A percentile compares a stretch with the other conserved stretches of the same genome.
Conservation (phyloP, 2,797 vertebrate genomes). For the Chelmon rostratus region DNA sequence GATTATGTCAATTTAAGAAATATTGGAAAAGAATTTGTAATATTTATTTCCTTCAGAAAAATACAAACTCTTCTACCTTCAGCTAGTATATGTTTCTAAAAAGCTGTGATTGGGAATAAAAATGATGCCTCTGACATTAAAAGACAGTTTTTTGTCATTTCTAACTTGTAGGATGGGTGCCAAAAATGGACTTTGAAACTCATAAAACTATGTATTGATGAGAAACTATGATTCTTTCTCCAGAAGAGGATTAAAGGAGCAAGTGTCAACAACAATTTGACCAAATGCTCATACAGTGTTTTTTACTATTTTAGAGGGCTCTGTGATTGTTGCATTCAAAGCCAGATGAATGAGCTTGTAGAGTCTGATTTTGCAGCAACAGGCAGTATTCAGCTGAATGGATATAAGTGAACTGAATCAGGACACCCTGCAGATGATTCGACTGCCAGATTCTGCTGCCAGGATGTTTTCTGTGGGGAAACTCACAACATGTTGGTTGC, state of each 20-base stretch:
- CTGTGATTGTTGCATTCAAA: slow-evolving; percentile 45
- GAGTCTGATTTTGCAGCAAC: slow-evolving; percentile 29
- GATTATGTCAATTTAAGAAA: not conserved
- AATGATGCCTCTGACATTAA: slow-evolving; percentile 5
- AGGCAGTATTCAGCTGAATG: slow-evolving; percentile 39
- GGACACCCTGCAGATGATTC: slow-evolving; percentile 35
- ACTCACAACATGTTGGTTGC: slow-evolving; percentile 64
- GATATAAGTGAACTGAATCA: slow-evolving; percentile 40
- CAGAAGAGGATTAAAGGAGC: slow-evolving; percentile 29
- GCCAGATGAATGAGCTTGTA: slow-evolving; percentile 43
- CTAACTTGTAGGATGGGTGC: slow-evolving; percentile 7
- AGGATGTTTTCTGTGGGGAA: slow-evolving; percentile 66
- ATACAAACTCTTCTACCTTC: not conserved
- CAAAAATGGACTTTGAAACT: slow-evolving; percentile 30
- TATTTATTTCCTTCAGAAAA: not conserved
- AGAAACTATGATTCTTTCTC: not conserved
- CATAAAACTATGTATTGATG: slow-evolving; percentile 2
- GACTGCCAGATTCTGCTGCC: slow-evolving; percentile 46
- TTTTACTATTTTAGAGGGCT: slow-evolving; percentile 20
- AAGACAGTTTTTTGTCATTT: slow-evolving; percentile 3
- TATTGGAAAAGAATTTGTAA: not conserved
- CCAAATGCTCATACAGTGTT: slow-evolving; percentile 20
- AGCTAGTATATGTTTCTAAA: slow-evolving; percentile 2
- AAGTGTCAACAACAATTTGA: slow-evolving; percentile 11
- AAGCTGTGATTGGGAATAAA: not conserved